Conservation (phyloP, 1,140 invertebrate genomes). For the Trachymyrmex cornetzi region DNA sequence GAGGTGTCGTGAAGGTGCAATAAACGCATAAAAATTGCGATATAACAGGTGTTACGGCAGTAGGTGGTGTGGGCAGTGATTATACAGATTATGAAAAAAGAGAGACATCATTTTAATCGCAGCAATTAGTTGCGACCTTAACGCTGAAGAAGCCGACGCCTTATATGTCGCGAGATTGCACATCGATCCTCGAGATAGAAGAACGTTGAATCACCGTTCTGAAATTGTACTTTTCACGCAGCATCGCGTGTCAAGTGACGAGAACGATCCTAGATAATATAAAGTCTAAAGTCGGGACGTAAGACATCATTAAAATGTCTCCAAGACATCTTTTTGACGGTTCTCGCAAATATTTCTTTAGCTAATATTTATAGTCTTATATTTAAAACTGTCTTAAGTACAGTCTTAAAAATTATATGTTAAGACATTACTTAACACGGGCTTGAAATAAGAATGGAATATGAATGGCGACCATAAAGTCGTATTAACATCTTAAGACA, state of each 20-base stretch:
- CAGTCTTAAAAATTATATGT: no score
- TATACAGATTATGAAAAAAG: conserved; percentile 25
- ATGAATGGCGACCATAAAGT: no score
- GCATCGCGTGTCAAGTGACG: background rate
- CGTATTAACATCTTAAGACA: no score
- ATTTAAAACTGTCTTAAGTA: no score
- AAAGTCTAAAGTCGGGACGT: no score
- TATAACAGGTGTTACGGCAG: conserved; percentile 15
- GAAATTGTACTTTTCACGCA: background rate
- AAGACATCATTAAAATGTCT: no score
- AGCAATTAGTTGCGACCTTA: conserved; percentile 31
- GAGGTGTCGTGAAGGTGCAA: conserved; percentile 23
- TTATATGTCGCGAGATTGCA: conserved; percentile 51
- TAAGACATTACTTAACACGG: no score
- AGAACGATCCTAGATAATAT: background rate
- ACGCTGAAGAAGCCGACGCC: conserved; percentile 23
- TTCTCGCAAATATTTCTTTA: no score
- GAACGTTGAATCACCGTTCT: conserved; percentile 22
- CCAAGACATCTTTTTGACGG: no score
- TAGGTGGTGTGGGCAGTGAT: conserved; percentile 40
- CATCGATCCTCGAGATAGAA: background rate
- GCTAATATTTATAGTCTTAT: no score
- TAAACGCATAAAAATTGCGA: conserved; percentile 11
- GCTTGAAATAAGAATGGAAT: no score
- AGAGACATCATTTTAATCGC: conserved; percentile 38